Conservation (phyloP, 1,140 invertebrate species). For the Drosophila sturtevanti region DNA sequence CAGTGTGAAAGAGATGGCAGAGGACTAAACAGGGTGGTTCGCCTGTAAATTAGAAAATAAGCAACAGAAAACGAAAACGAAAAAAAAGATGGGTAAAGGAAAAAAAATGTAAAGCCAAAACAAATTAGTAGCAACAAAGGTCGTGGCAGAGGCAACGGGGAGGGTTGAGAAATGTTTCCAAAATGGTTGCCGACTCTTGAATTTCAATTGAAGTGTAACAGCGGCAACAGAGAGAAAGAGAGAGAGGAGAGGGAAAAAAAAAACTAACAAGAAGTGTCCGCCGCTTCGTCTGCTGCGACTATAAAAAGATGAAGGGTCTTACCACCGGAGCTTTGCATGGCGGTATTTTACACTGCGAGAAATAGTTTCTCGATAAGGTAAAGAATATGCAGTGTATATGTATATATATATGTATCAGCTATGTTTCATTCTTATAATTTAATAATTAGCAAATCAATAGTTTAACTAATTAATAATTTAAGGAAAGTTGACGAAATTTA, state of each 20-base stretch:
- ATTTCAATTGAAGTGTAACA: conserved; percentile 72
- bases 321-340: conserved; percentile 3
- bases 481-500: too few relatives aligned
- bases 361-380: too few relatives aligned
- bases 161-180: conserved; percentile 41
- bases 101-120: conserved; percentile 35
- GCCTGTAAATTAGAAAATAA: conserved; percentile 67
- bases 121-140: conserved; percentile 59
- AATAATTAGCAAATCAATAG: too few relatives aligned
- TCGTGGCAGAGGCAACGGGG: conserved; percentile 12
- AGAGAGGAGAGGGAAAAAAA: not conserved
- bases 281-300: not conserved
- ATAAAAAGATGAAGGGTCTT: conserved; percentile 6
- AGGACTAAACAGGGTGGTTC: conserved; percentile 21
- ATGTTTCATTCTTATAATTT: too few relatives aligned
- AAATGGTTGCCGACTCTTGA: conserved; percentile 69
- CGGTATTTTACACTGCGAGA: too few relatives aligned
- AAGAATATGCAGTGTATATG: too few relatives aligned
- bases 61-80: conserved; percentile 41
- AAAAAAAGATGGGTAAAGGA: conserved; percentile 17
- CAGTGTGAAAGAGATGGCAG: not conserved
- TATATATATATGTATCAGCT: too few relatives aligned
- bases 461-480: too few relatives aligned
- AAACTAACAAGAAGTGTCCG: conserved; percentile 5
- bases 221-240: not conserved